Conservation (phyloP, 2,888 invertebrate species). For the Portevinia maculata region DNA sequence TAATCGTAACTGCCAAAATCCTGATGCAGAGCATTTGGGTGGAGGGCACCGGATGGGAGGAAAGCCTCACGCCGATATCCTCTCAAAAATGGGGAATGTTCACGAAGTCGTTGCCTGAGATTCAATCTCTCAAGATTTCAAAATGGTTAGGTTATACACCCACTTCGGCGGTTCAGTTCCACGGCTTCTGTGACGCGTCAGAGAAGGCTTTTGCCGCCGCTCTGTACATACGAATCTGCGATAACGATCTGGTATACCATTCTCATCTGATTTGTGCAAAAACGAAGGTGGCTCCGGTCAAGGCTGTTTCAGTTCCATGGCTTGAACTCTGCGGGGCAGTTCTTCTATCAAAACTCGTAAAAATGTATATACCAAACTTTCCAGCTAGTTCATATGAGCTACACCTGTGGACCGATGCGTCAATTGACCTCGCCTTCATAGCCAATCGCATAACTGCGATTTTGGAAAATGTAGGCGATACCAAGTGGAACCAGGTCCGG, state of each 20-base stretch:
- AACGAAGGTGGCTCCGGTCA: slow-evolving; percentile 37
- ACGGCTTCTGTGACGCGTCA: slow-evolving; percentile 45
- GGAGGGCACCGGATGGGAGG: too few relatives aligned
- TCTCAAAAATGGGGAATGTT: slow-evolving; percentile 7
- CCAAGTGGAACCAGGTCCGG: slow-evolving; percentile 47
- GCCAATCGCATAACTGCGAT: slow-evolving; percentile 26
- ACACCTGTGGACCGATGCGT: slow-evolving; percentile 12
- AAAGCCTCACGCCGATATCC: too few relatives aligned
- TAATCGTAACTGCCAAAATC: too few relatives aligned
- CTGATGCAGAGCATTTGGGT: too few relatives aligned
- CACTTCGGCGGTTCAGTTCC: not conserved
- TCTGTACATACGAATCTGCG: slow-evolving; percentile 7
- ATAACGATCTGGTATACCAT: not conserved
- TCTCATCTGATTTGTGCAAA: slow-evolving; percentile 1
- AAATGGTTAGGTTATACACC: slow-evolving; percentile 28
- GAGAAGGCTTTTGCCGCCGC: slow-evolving; percentile 41
- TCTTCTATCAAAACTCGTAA: slow-evolving; percentile 24
- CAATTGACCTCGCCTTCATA: slow-evolving; percentile 28
- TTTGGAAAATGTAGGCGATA: slow-evolving; percentile 31
- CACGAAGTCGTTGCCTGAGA: not conserved
- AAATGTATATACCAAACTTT: not conserved
- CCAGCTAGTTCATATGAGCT: not conserved
- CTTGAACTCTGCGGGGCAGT: slow-evolving; percentile 43
- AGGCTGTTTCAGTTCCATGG: slow-evolving; percentile 25
- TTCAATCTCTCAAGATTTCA: slow-evolving; percentile 3